Percentiles rank a stretch among this genome's conserved stretches.
Evolutionary conservation across 2,797 vertebrate genomes (phyloP).

Genomic region (Mus minutoides): DNA sequence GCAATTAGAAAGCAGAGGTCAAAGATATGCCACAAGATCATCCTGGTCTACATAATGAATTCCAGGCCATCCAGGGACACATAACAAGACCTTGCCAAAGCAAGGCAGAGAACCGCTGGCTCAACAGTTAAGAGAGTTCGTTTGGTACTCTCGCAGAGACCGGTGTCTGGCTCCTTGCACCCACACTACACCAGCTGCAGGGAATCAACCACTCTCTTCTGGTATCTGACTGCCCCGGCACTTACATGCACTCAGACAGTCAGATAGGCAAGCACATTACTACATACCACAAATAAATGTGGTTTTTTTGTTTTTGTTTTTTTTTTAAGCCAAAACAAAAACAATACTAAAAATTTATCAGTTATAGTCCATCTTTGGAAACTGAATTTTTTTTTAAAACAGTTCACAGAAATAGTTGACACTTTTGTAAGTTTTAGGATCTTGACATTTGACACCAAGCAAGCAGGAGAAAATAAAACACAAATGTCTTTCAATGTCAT

Average conservation of each 20-base stretch:
- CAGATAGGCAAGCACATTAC: not conserved
- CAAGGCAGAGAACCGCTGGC: not conserved
- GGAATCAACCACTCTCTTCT: not conserved
- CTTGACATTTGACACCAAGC: conserved; percentile 22
- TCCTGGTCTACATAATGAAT: not conserved
- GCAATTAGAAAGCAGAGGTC: not conserved
- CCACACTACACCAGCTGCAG: not conserved
- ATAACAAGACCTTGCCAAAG: not conserved
- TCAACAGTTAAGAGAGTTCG: not conserved
- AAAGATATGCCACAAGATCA: not conserved
- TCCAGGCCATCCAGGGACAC: not conserved
- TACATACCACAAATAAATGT: not conserved
- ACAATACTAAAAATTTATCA: not conserved
- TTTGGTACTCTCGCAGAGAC: not conserved
- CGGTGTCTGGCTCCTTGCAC: not conserved
- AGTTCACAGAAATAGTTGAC: conserved; percentile 33
- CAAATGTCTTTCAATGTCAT: not conserved
- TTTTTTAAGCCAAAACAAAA: not conserved
- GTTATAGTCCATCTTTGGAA: conserved; percentile 17
- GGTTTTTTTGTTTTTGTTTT: too few species aligned
- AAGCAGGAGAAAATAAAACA: not conserved
- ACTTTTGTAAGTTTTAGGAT: not conserved
- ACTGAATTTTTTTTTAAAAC: not conserved
- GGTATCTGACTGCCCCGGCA: not conserved
- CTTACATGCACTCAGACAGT: not conserved